These are phyloP conservation scores for Adela reaumurella DNA, from an alignment of 2,888 invertebrate genomes.

Conservation along the genomic window DNA sequence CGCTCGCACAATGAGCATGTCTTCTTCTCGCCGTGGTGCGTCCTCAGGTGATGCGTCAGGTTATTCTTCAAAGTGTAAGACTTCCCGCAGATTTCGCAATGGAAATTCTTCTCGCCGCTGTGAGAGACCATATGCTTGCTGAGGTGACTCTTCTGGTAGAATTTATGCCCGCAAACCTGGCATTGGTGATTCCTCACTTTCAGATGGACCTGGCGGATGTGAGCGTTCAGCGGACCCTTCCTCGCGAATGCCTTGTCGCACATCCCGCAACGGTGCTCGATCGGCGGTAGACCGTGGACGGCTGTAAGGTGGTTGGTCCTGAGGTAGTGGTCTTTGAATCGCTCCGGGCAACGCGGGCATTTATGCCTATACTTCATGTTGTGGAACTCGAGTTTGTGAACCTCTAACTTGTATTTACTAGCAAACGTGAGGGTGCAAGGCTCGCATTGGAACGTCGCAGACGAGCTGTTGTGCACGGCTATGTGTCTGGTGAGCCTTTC, in stretches of 20 bases:
- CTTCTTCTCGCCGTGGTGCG: slow-evolving; percentile 14
- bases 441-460: slow-evolving; percentile 21
- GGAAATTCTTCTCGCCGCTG: slow-evolving; percentile 44
- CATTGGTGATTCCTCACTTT: slow-evolving; percentile 38
- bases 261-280: slow-evolving; percentile 30
- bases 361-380: slow-evolving; percentile 30
- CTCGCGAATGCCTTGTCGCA: slow-evolving; percentile 33
- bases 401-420: slow-evolving; percentile 17
- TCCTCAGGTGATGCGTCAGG: slow-evolving; percentile 25
- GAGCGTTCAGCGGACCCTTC: slow-evolving; percentile 30
- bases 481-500: slow-evolving; percentile 36
- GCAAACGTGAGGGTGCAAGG: slow-evolving; percentile 23
- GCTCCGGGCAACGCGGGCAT: slow-evolving; percentile 26
- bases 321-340: slow-evolving; percentile 30
- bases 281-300: slow-evolving; percentile 28
- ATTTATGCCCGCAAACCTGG: slow-evolving; percentile 26
- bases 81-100: slow-evolving; percentile 44
- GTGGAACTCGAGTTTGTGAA: slow-evolving; percentile 19
- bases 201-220: slow-evolving; percentile 33
- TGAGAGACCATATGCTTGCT: slow-evolving; percentile 49
- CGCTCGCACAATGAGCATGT: neutral
- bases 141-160: slow-evolving; percentile 39
- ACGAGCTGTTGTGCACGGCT: slow-evolving; percentile 31
- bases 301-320: slow-evolving; percentile 25
- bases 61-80: slow-evolving; percentile 32